Percentiles rank a stretch among this genome's conserved stretches.
Conservation (phyloP, 2,113 vertebrate species). For the Tamias sibiricus region DNA sequence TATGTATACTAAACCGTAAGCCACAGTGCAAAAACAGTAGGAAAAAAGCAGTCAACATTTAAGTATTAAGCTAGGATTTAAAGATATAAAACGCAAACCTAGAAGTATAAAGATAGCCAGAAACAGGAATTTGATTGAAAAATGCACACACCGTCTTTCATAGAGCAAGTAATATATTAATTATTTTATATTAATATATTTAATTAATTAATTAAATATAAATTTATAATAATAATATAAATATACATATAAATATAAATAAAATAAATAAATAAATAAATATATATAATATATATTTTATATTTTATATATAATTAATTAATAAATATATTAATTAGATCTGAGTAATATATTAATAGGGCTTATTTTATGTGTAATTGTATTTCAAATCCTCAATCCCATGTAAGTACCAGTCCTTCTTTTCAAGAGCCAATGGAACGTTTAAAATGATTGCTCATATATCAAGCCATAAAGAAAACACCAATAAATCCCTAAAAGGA, state of each 20-base stretch:
- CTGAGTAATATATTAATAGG: constrained; percentile 55
- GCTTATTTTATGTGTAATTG: constrained; percentile 63
- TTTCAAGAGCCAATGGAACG: constrained; percentile 68
- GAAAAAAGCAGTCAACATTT: neutral
- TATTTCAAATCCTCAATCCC: constrained; percentile 65
- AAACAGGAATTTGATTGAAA: constrained; percentile 40
- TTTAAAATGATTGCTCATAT: constrained; percentile 74
- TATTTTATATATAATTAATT: no score
- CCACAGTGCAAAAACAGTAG: neutral
- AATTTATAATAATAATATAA: no score
- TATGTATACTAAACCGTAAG: neutral
- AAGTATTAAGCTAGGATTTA: neutral
- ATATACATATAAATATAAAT: no score
- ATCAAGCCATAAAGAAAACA: constrained; percentile 75
- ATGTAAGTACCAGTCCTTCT: constrained; percentile 23
- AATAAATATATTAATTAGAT: no score
- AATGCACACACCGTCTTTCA: neutral
- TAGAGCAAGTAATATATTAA: neutral
- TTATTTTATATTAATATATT: no score
- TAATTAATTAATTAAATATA: no score
- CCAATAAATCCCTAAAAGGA: constrained; percentile 73
- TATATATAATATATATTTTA: no score
- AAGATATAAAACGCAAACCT: neutral
- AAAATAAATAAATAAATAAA: no score
- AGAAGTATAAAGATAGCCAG: neutral